A percentile compares a stretch with the other conserved stretches of the same genome.
Evolutionary conservation across 1,140 invertebrate genomes (phyloP).

Genomic region (Euschistus heros): DNA sequence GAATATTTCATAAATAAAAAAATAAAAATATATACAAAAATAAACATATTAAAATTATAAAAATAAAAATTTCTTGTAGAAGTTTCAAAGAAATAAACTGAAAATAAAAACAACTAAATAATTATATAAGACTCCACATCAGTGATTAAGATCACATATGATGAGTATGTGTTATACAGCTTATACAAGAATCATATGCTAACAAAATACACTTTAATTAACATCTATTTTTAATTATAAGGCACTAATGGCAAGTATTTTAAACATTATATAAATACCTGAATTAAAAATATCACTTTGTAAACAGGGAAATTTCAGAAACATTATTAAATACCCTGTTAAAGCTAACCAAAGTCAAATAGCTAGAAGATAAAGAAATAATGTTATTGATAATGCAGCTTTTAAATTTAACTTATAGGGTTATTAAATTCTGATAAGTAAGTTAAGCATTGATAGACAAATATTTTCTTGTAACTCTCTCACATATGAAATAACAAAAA

Average conservation of each 20-base stretch:
- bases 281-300: slow-evolving; percentile 12
- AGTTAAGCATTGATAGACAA: background rate
- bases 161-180: background rate
- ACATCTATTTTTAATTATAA: background rate
- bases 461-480: too few species aligned
- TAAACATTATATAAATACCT: slow-evolving; percentile 13
- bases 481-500: too few species aligned
- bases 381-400: background rate
- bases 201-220: slow-evolving; percentile 5
- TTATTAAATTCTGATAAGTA: background rate
- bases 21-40: background rate
- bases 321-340: slow-evolving; percentile 6
- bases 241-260: slow-evolving; percentile 12
- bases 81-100: background rate
- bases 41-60: background rate
- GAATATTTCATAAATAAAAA: background rate
- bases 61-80: slow-evolving; percentile 6
- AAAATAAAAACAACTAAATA: background rate
- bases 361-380: background rate
- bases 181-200: background rate
- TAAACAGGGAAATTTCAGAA: background rate
- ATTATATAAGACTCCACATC: background rate
- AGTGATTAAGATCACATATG: background rate
- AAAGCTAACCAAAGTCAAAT: background rate
- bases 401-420: background rate